Conservation (phyloP, 2,888 invertebrate genomes). For the Drosophila kanekoi region DNA sequence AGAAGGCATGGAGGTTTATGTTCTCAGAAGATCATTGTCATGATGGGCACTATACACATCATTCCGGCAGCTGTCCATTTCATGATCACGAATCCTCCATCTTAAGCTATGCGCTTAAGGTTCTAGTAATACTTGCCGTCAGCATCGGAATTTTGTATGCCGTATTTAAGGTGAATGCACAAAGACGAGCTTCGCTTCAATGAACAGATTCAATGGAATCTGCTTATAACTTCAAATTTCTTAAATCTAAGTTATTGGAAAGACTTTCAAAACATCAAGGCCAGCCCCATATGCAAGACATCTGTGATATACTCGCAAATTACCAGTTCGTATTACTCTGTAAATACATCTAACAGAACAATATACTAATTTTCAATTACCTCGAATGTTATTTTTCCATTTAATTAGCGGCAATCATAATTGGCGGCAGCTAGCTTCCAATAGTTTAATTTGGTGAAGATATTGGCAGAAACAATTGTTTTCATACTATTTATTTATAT, state of each 20-base stretch:
- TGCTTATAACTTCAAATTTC: neutral
- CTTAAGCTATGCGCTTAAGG: neutral
- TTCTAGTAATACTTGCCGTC: constrained; percentile 30
- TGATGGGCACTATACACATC: neutral
- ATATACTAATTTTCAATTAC: neutral
- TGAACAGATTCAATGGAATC: constrained; percentile 1
- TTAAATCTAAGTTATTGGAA: too few relatives aligned
- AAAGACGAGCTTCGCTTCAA: constrained; percentile 26
- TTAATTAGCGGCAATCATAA: neutral
- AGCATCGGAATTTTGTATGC: constrained; percentile 42
- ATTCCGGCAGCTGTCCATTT: neutral
- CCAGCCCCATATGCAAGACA: neutral
- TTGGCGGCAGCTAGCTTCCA: neutral
- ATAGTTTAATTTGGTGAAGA: neutral
- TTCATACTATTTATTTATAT: neutral
- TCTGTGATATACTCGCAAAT: constrained; percentile 7
- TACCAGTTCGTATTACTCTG: neutral
- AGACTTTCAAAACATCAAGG: neutral
- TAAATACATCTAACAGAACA: neutral
- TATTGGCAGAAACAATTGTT: neutral
- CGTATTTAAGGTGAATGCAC: constrained; percentile 28
- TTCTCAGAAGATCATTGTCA: neutral
- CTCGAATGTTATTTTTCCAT: too few relatives aligned
- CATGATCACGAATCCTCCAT: constrained; percentile 5
- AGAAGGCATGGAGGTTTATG: constrained; percentile 11